Base-by-base conservation (phyloP, 1,140 invertebrate genomes). In the Anoplolepis gracilipes region DNA sequence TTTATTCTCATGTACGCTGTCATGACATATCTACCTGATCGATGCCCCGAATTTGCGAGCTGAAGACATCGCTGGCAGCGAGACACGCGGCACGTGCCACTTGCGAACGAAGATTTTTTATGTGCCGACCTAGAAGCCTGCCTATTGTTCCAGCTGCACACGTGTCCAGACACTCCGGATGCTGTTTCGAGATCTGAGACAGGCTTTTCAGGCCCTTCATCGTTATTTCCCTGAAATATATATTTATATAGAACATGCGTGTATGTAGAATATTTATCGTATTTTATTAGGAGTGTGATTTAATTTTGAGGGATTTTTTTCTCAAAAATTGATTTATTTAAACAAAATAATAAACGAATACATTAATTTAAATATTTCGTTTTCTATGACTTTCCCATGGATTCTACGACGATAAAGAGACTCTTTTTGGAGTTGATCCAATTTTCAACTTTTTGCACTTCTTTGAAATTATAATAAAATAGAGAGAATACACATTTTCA, bases 61-160 rank as follows among this genome's bases (percentile, higher is more conserved):
- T 93, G 93, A 98, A 99, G 85, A 99, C 92, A 73, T 98, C 97
- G 1, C 96, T 96, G 10, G 98, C 95, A 7, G 97, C 96, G 59
- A 97, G 95, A 91, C 98, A 99, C 7, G 98, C 98, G 16, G 97
- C 96, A 85, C 98, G 95, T 0, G 98, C 97, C 0, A 99, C 98
- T 94, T 99, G 98, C 0, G 98, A 99, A 7, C 99, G 95, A 30
- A 99, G 95, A 94, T 98, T 99, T 65, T 96, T 97, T 25, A 98
- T 97, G 87, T 99, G 98, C 69, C 96, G 96, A 0, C 97, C 96
- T 1, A 98, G 92, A 42, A 96, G 95, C 39, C 98, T 95, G 46
- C 97, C 96, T 30, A 98, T 95, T 75, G 95, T 96, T 46, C 92
- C 92, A 1, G 91, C 94, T 96, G 96, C 85, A 96, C 96, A 96